These are phyloP conservation scores for Lithophane semibrunnea DNA, from an alignment of 2,888 invertebrate species.

Conservation along the genomic window DNA sequence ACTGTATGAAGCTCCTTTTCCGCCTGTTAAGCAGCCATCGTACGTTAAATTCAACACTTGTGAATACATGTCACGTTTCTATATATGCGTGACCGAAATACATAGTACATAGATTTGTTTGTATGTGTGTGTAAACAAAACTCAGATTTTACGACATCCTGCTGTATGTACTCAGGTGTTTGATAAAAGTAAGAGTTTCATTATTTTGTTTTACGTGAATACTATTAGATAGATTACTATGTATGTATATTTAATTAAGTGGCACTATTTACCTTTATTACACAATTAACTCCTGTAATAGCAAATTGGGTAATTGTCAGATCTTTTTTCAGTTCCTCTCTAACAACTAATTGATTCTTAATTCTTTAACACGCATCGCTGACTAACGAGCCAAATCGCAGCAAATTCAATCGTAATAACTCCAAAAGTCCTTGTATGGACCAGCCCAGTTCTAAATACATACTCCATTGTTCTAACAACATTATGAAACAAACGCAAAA, in stretches of 20 bases:
- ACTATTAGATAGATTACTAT: background rate
- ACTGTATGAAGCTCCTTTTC: slow-evolving; percentile 20
- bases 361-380: slow-evolving; percentile 21
- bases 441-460: slow-evolving; percentile 39
- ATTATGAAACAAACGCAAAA: slow-evolving; percentile 39
- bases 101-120: slow-evolving; percentile 10
- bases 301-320: background rate
- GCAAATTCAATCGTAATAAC: slow-evolving; percentile 32
- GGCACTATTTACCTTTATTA: background rate
- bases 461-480: slow-evolving; percentile 48
- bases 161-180: slow-evolving; percentile 24
- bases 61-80: slow-evolving; percentile 41
- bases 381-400: slow-evolving; percentile 18
- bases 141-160: slow-evolving; percentile 60
- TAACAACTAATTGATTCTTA: background rate
- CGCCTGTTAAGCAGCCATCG: slow-evolving; percentile 20
- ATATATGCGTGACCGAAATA: slow-evolving; percentile 36
- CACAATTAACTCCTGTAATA: background rate
- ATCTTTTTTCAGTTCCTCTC: background rate
- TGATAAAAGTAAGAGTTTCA: slow-evolving; percentile 61
- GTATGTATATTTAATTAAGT: background rate
- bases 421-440: slow-evolving; percentile 26
- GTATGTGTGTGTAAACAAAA: slow-evolving; percentile 40
- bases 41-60: slow-evolving; percentile 17
- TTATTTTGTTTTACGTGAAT: background rate